Base-by-base conservation (phyloP, 2,888 invertebrate species). In the Scaptomyza flava region DNA sequence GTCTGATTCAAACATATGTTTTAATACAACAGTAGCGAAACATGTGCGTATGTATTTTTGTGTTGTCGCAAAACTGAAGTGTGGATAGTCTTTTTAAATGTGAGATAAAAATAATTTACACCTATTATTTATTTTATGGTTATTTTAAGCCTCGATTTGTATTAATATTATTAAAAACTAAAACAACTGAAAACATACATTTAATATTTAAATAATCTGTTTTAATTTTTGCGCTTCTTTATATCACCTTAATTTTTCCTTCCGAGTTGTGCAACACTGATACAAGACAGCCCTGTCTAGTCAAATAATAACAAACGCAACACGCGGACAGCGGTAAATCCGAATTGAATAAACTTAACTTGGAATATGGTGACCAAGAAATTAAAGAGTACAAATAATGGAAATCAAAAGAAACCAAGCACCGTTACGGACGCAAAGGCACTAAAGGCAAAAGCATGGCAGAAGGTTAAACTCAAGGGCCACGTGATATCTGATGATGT, bases 391-490 rank as follows among this genome's bases (percentile, higher is more conserved):
- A 11, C 31, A 5, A 11, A 23, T 31, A 51, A 30, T 14, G 41
- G 6, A 31, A 64, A 72, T 20, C 56, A 41, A 14, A 77, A 68
- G 11, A 38, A 51, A 9, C 0, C 23, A 0, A 59, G 12, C 3
- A 42, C 8, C 6, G n/a, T 14, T 7, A 11, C 3, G 0, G 51
- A 77, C 0, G 17, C 2, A 7, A 6, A 47, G n/a, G 34, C 17
- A 3, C 8, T 9, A 0, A 74, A 72, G 3, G 34, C 57, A 1
- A 64, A 77, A 5, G 53, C 70, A 73, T 96, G 96, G 96, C 93
- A 94, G 81, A 94, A 95, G 6, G 93, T 96, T 0, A 93, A 94
- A 68, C 91, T 96, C 33, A 94, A 95, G 72, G 94, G 94, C 20
- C 93, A 92, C 67, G 82, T 93, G 63, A 86, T 92, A 38, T 89